phyloP scores from a whole-genome alignment of 1,140 invertebrate species.

The Maniola jurtina region DNA sequence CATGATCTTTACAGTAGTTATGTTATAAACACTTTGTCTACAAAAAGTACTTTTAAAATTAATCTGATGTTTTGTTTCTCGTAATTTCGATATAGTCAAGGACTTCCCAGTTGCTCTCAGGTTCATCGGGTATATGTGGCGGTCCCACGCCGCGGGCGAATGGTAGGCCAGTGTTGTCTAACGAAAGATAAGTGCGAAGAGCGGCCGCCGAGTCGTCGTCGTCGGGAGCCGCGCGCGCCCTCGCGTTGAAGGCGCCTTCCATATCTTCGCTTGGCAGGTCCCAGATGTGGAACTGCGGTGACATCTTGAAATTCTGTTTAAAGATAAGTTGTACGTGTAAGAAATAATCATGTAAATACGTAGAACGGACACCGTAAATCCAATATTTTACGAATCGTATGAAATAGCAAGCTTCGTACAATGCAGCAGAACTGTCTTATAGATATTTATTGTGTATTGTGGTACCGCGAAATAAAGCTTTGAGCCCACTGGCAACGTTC shows the following conservation, averaged over 20 bases:
- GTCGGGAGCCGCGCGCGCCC: constrained; percentile 52
- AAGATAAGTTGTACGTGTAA: constrained; percentile 21
- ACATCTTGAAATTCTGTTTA: constrained; percentile 79
- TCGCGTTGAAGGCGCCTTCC: constrained; percentile 81
- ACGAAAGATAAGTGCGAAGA: constrained; percentile 80
- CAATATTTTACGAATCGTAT: too few species aligned
- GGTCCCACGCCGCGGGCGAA: constrained; percentile 78
- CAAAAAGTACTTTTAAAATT: not conserved
- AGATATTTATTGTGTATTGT: too few species aligned
- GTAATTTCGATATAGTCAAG: constrained; percentile 67
- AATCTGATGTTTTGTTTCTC: constrained; percentile 36
- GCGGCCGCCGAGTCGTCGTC: constrained; percentile 70
- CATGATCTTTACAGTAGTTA: not conserved
- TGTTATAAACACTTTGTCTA: not conserved
- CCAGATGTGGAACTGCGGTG: constrained; percentile 72
- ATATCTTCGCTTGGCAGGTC: constrained; percentile 76
- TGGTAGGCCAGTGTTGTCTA: constrained; percentile 80
- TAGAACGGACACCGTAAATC: too few species aligned
- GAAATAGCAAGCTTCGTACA: too few species aligned
- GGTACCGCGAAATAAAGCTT: too few species aligned
- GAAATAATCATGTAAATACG: not conserved
- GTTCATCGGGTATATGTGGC: constrained; percentile 57
- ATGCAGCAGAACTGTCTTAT: too few species aligned
- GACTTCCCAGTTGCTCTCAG: constrained; percentile 72
- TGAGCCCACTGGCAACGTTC: too few species aligned